Conservation (phyloP, 2,888 invertebrate species). For the Meiosimyza decipiens region DNA sequence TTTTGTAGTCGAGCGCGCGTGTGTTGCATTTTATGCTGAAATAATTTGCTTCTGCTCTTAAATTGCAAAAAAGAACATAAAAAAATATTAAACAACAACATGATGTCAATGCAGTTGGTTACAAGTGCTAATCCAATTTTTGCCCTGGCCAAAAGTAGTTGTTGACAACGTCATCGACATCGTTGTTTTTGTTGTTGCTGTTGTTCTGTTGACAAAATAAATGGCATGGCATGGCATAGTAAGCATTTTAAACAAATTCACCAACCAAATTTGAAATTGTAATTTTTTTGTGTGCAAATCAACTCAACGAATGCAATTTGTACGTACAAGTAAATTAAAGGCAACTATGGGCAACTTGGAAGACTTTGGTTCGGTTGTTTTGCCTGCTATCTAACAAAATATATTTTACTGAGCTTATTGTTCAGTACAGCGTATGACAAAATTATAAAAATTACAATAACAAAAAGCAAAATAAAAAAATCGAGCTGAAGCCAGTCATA, state of each 20-base stretch:
- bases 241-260: constrained; percentile 29
- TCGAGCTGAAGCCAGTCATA: too few species aligned
- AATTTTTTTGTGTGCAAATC: constrained; percentile 21
- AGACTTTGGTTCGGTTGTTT: not conserved
- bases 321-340: not conserved
- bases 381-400: too few species aligned
- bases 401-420: too few species aligned
- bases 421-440: too few species aligned
- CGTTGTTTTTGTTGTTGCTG: not conserved
- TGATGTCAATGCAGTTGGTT: constrained; percentile 24
- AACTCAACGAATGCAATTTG: constrained; percentile 33
- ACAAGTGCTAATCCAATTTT: constrained; percentile 35
- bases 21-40: constrained; percentile 20
- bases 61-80: not conserved
- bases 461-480: too few species aligned
- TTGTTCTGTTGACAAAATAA: constrained; percentile 11
- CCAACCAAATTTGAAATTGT: constrained; percentile 30
- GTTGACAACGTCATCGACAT: not conserved
- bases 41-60: constrained; percentile 17
- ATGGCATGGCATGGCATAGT: not conserved
- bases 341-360: constrained; percentile 18
- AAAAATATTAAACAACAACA: not conserved
- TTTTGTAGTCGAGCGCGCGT: constrained; percentile 4
- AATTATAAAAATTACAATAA: too few species aligned
- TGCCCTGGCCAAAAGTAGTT: constrained; percentile 22